These are phyloP conservation scores for Stenolophus ochropezus DNA, from an alignment of 2,888 invertebrate genomes.

Conservation along the genomic window DNA sequence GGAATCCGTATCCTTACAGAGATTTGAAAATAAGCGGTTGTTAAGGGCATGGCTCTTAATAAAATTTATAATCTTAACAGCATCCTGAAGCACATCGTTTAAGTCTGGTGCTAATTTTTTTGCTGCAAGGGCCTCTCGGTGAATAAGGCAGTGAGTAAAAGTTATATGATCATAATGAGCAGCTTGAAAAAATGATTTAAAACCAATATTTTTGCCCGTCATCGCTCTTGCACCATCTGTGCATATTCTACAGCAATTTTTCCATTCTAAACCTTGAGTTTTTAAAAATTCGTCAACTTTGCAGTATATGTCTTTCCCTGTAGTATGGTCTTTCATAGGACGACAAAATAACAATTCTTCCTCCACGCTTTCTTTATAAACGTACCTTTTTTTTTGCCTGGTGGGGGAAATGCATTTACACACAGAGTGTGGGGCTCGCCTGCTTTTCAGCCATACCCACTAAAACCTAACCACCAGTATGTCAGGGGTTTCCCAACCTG, in stretches of 20 bases:
- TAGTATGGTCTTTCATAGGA: too few species aligned
- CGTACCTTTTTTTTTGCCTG: too few species aligned
- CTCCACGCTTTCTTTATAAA: too few species aligned
- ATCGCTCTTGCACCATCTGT: slow-evolving; percentile 47
- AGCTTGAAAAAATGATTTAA: slow-evolving; percentile 29
- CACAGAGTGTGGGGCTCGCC: too few species aligned
- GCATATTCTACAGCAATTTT: slow-evolving; percentile 43
- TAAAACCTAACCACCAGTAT: too few species aligned
- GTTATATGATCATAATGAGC: neutral
- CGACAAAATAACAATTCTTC: too few species aligned
- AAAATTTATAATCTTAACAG: slow-evolving; percentile 63
- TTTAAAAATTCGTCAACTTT: slow-evolving; percentile 35
- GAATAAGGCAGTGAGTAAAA: slow-evolving; percentile 63
- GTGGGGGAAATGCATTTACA: too few species aligned
- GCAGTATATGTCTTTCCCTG: too few species aligned
- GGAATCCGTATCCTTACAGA: slow-evolving; percentile 63
- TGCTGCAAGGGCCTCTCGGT: slow-evolving; percentile 64
- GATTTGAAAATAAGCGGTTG: slow-evolving; percentile 62
- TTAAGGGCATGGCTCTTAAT: slow-evolving; percentile 63
- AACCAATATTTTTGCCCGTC: slow-evolving; percentile 1
- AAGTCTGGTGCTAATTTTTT: slow-evolving; percentile 64
- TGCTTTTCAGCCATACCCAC: too few species aligned
- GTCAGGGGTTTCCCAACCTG: too few species aligned
- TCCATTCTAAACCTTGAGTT: neutral
- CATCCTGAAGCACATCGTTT: slow-evolving; percentile 63